Evolutionary conservation across 2,113 vertebrate species (phyloP), one percentile per base, ranked within the genome.

Genomic region (Periophthalmus modestus): DNA sequence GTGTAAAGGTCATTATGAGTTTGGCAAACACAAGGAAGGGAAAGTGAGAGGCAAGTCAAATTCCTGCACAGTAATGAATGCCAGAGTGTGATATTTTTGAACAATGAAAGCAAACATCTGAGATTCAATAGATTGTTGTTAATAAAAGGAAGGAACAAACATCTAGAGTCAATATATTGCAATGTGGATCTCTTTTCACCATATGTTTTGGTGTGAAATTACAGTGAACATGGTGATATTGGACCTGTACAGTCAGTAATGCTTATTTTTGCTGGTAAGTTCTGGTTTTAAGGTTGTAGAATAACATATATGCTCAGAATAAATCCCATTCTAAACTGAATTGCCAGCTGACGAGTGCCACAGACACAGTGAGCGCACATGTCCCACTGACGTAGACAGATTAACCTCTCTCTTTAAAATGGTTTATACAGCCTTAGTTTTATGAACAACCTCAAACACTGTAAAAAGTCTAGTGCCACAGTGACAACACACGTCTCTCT

Each of bases 31-130:
- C 36, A 14, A 61, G 54, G 62, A 68, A 82, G 83, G 73, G 81
- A 79, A 87, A 82, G 59, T 87, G 78, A 85, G 55, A 74, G 82
- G 68, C 72, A 76, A 43, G 4, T 65, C 65, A 55, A 72, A 92
- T 91, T 89, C 84, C 79, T 85, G 75, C 79, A 80, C 73, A 71
- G 75, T 65, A 72, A 69, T 84, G 80, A 92, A 91, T 85, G 83
- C 89, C 77, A 83, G 71, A 84, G 71, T 82, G 74, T 91, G 92
- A 86, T 86, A 91, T 89, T 92, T 28, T 50, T 73, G 72, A 16
- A 92, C 91, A 92, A 92, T 86, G 73, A 74, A 80, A 80, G 75
- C 71, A 74, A 88, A 88, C 80, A 75, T 77, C 66, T 70, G 24
- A 13, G 16, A 61, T 66, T 83, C 79, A 89, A 88, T 87, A 82